Evolutionary conservation across 2,888 invertebrate genomes (phyloP).

Genomic region (Nemurella pictetii): DNA sequence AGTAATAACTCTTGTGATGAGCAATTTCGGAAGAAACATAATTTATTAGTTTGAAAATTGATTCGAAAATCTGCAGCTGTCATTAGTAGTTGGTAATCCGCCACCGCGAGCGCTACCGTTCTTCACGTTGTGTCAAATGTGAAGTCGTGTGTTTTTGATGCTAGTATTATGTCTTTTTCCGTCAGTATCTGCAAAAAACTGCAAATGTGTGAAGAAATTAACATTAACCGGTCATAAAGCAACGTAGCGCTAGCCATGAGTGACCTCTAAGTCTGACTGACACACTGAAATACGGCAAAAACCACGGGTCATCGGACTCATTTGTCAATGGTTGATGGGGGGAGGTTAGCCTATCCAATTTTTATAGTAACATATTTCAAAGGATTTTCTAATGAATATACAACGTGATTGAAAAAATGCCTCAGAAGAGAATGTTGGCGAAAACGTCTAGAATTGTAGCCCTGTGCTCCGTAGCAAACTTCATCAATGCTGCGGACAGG

Average conservation of each 20-base stretch:
- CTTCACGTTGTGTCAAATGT: not conserved
- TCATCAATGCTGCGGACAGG: slow-evolving; percentile 75
- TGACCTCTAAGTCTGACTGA: not conserved
- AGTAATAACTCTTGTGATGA: no score
- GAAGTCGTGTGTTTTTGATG: not conserved
- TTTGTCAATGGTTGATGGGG: not conserved
- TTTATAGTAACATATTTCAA: not conserved
- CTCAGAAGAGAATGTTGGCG: slow-evolving; percentile 53
- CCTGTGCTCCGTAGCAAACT: slow-evolving; percentile 72
- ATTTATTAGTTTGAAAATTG: not conserved
- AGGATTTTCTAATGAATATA: slow-evolving; percentile 3
- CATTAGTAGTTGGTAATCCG: not conserved
- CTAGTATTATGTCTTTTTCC: not conserved
- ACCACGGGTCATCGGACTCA: not conserved
- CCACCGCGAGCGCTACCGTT: not conserved
- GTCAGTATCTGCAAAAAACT: not conserved
- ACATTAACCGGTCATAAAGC: not conserved
- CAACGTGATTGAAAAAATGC: slow-evolving; percentile 36
- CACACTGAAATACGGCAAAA: not conserved
- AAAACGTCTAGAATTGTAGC: slow-evolving; percentile 64
- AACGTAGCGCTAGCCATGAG: not conserved
- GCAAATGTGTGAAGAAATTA: not conserved
- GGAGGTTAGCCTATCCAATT: not conserved
- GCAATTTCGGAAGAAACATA: no score
- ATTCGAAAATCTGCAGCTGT: not conserved